phyloP scores from a whole-genome alignment of 2,888 invertebrate species.

The Cryptophagus acutangulus region DNA sequence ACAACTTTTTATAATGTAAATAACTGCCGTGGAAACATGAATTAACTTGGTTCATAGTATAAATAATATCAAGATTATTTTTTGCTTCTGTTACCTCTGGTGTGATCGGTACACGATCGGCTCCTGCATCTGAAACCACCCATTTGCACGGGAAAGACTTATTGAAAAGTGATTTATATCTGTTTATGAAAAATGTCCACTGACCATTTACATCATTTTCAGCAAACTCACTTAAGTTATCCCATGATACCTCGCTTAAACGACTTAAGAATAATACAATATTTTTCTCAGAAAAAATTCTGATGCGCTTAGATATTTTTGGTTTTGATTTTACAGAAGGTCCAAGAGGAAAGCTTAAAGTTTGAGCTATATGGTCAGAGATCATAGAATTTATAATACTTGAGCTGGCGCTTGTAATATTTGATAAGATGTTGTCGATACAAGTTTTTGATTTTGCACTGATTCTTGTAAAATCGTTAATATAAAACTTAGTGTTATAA shows the following conservation, averaged over 20 bases:
- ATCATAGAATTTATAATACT: neutral
- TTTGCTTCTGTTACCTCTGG: neutral
- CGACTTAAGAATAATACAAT: neutral
- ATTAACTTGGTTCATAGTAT: no score
- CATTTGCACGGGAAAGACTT: neutral
- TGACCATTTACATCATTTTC: conserved; percentile 1
- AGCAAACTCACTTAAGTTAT: neutral
- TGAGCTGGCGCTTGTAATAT: neutral
- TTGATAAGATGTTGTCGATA: conserved; percentile 2
- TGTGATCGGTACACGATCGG: neutral
- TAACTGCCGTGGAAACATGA: no score
- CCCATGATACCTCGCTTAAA: conserved; percentile 1
- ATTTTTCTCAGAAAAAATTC: conserved; percentile 1
- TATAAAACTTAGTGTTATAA: neutral
- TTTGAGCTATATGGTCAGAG: conserved; percentile 3
- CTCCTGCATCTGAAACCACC: neutral
- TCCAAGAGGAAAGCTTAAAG: neutral
- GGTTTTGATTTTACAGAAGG: neutral
- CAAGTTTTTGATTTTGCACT: neutral
- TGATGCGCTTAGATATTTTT: neutral
- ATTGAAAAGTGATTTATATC: neutral
- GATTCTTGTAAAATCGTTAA: neutral
- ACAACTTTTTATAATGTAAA: no score
- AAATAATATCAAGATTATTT: neutral
- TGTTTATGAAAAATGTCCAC: neutral